phyloP scores from a whole-genome alignment of 2,113 vertebrate species.

The Cervus canadensis region DNA sequence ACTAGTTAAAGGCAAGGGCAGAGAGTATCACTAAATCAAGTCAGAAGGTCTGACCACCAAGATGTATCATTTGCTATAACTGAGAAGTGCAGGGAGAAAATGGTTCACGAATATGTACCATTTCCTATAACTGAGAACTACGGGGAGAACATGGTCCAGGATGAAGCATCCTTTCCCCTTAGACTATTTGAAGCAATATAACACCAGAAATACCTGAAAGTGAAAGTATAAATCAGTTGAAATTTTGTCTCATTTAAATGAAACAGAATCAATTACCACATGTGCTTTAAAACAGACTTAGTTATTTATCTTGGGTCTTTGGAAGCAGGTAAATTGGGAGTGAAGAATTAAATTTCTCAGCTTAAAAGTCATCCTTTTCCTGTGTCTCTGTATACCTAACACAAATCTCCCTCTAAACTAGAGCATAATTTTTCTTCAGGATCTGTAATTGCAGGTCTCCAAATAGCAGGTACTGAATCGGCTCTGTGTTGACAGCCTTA shows the following conservation, averaged over 20 bases:
- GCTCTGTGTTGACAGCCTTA: slow-evolving; percentile 10
- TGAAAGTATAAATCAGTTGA: slow-evolving; percentile 23
- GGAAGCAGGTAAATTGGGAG: slow-evolving; percentile 36
- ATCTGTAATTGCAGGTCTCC: not conserved
- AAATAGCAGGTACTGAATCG: slow-evolving; percentile 51
- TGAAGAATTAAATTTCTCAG: not conserved
- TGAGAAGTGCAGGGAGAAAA: not conserved
- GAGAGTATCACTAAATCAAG: not conserved
- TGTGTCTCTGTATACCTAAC: not conserved
- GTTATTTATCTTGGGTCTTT: slow-evolving; percentile 44
- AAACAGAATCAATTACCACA: slow-evolving; percentile 44
- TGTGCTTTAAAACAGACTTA: slow-evolving; percentile 58
- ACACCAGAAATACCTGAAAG: slow-evolving; percentile 12
- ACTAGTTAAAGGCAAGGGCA: not conserved
- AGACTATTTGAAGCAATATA: slow-evolving; percentile 10
- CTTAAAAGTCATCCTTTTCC: slow-evolving; percentile 12
- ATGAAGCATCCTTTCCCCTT: not conserved
- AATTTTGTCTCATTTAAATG: slow-evolving; percentile 52
- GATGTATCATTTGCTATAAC: not conserved
- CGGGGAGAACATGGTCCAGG: not conserved
- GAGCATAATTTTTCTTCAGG: slow-evolving; percentile 3
- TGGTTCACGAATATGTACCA: not conserved
- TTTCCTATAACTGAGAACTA: not conserved
- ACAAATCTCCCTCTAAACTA: not conserved
- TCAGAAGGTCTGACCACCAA: not conserved